These are phyloP conservation scores for Leptoteleia sp. DNA, from an alignment of 1,140 invertebrate species.

Conservation along the genomic window DNA sequence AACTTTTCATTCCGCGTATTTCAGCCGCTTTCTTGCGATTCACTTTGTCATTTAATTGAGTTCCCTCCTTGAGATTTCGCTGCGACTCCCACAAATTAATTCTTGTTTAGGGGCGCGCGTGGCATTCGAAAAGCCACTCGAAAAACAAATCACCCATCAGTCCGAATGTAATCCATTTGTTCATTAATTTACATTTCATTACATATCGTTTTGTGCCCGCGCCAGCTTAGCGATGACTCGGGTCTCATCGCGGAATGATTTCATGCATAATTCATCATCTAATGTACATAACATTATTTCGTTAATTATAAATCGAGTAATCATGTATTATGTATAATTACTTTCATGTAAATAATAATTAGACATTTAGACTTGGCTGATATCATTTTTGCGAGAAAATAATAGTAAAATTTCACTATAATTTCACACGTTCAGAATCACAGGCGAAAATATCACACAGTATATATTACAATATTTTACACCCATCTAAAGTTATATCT, in stretches of 20 bases:
- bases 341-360: too few species aligned
- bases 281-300: too few species aligned
- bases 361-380: too few species aligned
- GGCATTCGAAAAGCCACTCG: slow-evolving; percentile 3
- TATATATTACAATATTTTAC: too few species aligned
- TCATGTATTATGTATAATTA: too few species aligned
- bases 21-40: slow-evolving; percentile 39
- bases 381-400: too few species aligned
- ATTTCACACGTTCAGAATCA: too few species aligned
- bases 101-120: slow-evolving; percentile 5
- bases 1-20: slow-evolving; percentile 58
- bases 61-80: slow-evolving; percentile 26
- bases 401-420: too few species aligned
- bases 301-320: neutral
- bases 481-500: too few species aligned
- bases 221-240: neutral
- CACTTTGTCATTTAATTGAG: slow-evolving; percentile 63
- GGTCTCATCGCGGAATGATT: neutral
- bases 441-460: too few species aligned
- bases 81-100: slow-evolving; percentile 20
- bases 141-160: slow-evolving; percentile 35
- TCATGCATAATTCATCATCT: slow-evolving; percentile 22
- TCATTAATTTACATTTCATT: slow-evolving; percentile 44
- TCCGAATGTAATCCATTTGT: slow-evolving; percentile 18
- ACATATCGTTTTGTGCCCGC: slow-evolving; percentile 9